These are phyloP conservation scores for Ephestia elutella DNA, from an alignment of 1,140 invertebrate species.

Conservation along the genomic window DNA sequence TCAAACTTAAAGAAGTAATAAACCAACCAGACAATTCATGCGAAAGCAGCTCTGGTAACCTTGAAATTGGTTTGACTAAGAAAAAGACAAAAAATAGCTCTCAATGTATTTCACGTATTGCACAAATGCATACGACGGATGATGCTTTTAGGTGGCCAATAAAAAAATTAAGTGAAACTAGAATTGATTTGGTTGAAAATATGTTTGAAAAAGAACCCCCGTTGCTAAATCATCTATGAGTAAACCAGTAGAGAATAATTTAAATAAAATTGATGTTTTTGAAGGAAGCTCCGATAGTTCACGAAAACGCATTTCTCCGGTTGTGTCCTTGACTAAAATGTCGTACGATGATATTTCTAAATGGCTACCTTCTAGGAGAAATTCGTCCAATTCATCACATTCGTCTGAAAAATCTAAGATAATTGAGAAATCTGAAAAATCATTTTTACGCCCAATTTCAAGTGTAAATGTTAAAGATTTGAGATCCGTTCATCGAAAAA, in stretches of 20 bases:
- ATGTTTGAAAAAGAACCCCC: not conserved
- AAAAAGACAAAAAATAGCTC: not conserved
- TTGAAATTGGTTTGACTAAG: not conserved
- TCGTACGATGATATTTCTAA: slow-evolving; percentile 29
- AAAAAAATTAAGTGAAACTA: slow-evolving; percentile 9
- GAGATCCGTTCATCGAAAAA: not conserved
- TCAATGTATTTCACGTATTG: not conserved
- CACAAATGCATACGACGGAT: not conserved
- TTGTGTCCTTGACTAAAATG: slow-evolving; percentile 31
- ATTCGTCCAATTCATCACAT: not conserved
- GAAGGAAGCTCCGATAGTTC: not conserved
- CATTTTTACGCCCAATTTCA: not conserved
- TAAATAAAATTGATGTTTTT: not conserved
- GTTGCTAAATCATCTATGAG: no score
- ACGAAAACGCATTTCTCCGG: slow-evolving; percentile 17
- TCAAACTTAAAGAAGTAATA: slow-evolving; percentile 29
- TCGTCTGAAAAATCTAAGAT: not conserved
- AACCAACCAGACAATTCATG: slow-evolving; percentile 6
- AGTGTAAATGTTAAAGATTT: not conserved
- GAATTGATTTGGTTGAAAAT: not conserved
- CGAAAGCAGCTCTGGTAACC: not conserved
- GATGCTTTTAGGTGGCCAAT: not conserved
- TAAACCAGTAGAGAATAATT: not conserved
- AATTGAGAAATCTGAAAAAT: not conserved
- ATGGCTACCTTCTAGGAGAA: slow-evolving; percentile 27